Percentiles rank a stretch among this genome's conserved stretches.
Conservation (phyloP, 2,113 vertebrate genomes). For the Anolis sagrei region DNA sequence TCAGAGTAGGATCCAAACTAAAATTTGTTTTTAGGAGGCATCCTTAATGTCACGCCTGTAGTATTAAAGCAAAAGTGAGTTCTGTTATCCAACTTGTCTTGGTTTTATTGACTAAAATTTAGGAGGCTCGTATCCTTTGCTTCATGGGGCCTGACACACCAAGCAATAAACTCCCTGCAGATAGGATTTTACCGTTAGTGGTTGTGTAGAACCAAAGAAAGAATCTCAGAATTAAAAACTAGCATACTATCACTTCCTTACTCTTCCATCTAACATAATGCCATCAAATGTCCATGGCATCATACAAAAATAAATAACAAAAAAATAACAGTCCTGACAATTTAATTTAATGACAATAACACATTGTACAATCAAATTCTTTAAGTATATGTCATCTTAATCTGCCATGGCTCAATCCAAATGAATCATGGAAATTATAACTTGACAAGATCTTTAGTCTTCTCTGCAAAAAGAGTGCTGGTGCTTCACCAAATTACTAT, state of each 20-base stretch:
- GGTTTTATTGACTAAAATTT: not conserved
- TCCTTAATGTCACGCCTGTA: not conserved
- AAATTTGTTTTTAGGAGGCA: not conserved
- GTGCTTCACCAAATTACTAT: too few relatives aligned
- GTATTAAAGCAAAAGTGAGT: not conserved
- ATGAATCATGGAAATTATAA: too few relatives aligned
- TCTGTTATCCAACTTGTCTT: not conserved
- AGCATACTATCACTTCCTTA: conserved; percentile 24
- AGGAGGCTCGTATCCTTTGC: not conserved
- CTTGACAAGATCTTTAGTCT: too few relatives aligned
- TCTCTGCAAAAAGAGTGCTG: too few relatives aligned
- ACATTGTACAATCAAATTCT: conserved; percentile 57
- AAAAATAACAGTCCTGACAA: too few relatives aligned
- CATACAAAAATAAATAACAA: too few relatives aligned
- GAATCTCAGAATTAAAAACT: conserved; percentile 62
- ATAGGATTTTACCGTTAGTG: conserved; percentile 36
- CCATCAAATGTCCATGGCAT: too few relatives aligned
- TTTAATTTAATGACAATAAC: conserved; percentile 35
- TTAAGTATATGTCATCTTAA: conserved; percentile 9
- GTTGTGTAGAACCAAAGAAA: conserved; percentile 50
- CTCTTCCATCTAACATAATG: too few relatives aligned
- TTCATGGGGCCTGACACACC: not conserved
- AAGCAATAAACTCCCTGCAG: not conserved
- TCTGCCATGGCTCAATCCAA: conserved; percentile 8
- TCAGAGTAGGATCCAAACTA: not conserved